A percentile compares a stretch with the other conserved stretches of the same genome.
These are phyloP conservation scores for Clarias magur DNA, from an alignment of 2,113 vertebrate genomes.

Conservation along the genomic window DNA sequence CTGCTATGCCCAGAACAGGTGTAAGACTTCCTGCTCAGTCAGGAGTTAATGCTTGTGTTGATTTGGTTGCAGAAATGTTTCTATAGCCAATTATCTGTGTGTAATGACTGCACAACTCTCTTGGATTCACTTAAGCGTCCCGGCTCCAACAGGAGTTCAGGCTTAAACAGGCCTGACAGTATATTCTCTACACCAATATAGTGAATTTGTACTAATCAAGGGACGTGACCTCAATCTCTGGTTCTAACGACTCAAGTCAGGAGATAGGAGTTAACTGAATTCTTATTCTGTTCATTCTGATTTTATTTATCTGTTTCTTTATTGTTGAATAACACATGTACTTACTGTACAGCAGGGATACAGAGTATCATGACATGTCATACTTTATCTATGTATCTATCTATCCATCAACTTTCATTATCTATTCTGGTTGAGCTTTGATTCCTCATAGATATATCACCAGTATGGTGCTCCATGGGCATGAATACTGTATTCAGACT, in stretches of 20 bases:
- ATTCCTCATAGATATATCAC: no score
- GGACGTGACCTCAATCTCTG: conserved; percentile 39
- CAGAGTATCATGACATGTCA: neutral
- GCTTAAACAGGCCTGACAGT: neutral
- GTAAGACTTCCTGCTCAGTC: neutral
- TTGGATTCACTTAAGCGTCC: neutral
- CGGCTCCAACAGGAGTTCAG: no score
- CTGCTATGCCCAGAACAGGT: neutral
- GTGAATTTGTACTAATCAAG: conserved; percentile 33
- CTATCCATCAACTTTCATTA: neutral
- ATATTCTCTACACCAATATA: conserved; percentile 40
- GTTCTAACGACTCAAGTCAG: conserved; percentile 32
- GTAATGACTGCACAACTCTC: neutral
- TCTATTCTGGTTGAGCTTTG: neutral
- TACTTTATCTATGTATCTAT: neutral
- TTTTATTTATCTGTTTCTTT: neutral
- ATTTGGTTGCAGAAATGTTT: neutral
- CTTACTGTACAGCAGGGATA: neutral
- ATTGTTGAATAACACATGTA: conserved; percentile 14
- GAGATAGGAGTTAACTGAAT: conserved; percentile 43
- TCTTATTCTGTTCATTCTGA: neutral
- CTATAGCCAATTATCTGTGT: neutral
- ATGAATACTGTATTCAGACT: neutral
- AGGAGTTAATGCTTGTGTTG: neutral
- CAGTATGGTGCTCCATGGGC: no score